Base-by-base conservation (phyloP, 2,797 vertebrate species). In the Sebastes aleutianus region DNA sequence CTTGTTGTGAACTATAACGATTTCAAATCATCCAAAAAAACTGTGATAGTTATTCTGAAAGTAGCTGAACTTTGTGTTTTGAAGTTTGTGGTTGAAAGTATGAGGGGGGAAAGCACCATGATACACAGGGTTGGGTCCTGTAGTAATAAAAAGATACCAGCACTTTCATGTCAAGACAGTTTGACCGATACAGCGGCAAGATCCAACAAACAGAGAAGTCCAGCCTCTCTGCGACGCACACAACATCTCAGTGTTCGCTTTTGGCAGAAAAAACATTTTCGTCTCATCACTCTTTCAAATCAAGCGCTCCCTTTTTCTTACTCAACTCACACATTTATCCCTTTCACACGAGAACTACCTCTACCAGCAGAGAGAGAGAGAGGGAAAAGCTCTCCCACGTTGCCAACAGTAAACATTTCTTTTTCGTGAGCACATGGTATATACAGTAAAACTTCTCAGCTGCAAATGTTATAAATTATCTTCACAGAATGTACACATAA, bases 401-500 rank as follows among this genome's bases (percentile, higher is more conserved):
- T 34, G 26, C 84, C 83, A 66, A 84, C 84, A 68, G 91, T 93
- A 94, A 95, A 95, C 92, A 89, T 92, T 90, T 89, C 80, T 76
- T 86, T 87, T 87, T 12, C 39, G 78, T 79, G 76, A 91, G 76
- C 82, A 81, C 82, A 80, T 73, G 80, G 78, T 90, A 89, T 92
- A 84, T 92, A 95, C 94, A 95, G 89, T 91, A 89, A 93, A 90
- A 91, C 77, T 3, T 82, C 77, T 91, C 89, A 91, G 90, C 91
- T 91, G 88, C 91, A 93, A 92, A 90, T 67, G 79, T 90, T 78
- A 96, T 96, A 95, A 96, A 93, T 96, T 95, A 95, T 85, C 87
- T 95, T 95, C 94, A 95, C 91, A 93, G 89, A 94, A 94, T 90
- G 89, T 93, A 95, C 92, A 95, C 32, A 36, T 76, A 87, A 91